Conservation (phyloP, 2,888 invertebrate genomes). For the Caenorhabditis sp. region DNA sequence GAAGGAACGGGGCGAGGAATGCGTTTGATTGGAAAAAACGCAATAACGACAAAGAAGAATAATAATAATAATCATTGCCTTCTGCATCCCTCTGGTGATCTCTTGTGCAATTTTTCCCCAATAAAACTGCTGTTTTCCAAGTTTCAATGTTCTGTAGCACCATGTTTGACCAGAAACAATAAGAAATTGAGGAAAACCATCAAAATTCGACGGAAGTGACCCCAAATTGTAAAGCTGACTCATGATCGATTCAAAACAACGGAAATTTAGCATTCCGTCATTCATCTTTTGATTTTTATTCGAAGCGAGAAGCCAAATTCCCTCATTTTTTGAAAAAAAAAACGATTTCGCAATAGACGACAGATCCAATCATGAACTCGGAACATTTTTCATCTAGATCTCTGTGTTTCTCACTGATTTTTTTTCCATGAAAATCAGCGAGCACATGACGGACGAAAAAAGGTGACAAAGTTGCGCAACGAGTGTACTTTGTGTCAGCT, state of each 20-base stretch:
- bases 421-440: background rate
- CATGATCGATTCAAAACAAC: too few relatives aligned
- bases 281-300: too few relatives aligned
- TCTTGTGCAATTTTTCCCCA: background rate
- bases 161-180: too few relatives aligned
- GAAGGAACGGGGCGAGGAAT: constrained; percentile 21
- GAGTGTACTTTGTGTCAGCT: constrained; percentile 21
- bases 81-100: background rate
- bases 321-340: too few relatives aligned
- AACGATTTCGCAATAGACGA: background rate
- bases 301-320: too few relatives aligned
- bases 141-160: too few relatives aligned
- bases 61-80: background rate
- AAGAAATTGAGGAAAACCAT: too few relatives aligned
- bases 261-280: too few relatives aligned
- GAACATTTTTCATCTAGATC: background rate
- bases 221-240: too few relatives aligned
- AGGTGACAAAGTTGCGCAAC: constrained; percentile 32
- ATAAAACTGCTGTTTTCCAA: too few relatives aligned
- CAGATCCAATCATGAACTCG: background rate
- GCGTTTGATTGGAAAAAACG: constrained; percentile 4
- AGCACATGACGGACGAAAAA: background rate
- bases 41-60: too few relatives aligned
- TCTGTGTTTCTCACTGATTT: background rate
- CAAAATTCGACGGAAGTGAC: too few relatives aligned